A percentile compares a stretch with the other conserved stretches of the same genome.
Evolutionary conservation across 2,888 invertebrate genomes (phyloP).

Genomic region (Branchellion lobata): DNA sequence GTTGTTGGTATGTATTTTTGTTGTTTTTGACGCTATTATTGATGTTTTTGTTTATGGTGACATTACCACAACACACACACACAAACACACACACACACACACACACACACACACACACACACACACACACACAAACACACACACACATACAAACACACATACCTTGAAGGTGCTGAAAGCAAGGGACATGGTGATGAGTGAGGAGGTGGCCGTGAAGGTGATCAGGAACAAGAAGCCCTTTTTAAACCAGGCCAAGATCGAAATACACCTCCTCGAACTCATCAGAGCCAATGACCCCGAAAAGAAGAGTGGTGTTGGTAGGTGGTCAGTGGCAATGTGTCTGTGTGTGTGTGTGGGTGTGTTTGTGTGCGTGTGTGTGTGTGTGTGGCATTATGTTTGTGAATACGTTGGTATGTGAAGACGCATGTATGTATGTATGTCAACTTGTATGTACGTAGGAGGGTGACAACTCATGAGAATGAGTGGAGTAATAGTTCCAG

Average conservation of each 20-base stretch:
- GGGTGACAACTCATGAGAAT: too few relatives aligned
- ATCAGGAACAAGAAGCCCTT: constrained; percentile 99
- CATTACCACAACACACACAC: too few relatives aligned
- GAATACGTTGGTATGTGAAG: neutral
- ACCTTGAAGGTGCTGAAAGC: constrained; percentile 97
- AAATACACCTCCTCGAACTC: constrained; percentile 98
- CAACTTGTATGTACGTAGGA: neutral
- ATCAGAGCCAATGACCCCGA: constrained; percentile 65
- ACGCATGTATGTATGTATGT: neutral
- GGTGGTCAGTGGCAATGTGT: neutral
- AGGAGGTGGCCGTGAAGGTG: constrained; percentile 99
- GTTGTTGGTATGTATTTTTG: too few relatives aligned
- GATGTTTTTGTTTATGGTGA: too few relatives aligned
- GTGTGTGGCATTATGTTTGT: neutral
- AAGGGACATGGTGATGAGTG: constrained; percentile 94
- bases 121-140: too few relatives aligned
- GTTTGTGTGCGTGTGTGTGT: neutral
- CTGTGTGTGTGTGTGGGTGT: neutral
- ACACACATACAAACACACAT: too few relatives aligned
- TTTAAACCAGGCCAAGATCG: constrained; percentile 99
- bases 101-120: too few relatives aligned
- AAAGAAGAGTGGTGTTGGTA: constrained; percentile 26
- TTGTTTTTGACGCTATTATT: too few relatives aligned
- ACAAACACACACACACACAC: too few relatives aligned
- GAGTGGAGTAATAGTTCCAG: too few relatives aligned